Conservation (phyloP, 2,888 invertebrate genomes). For the Antheraea assamensis region DNA sequence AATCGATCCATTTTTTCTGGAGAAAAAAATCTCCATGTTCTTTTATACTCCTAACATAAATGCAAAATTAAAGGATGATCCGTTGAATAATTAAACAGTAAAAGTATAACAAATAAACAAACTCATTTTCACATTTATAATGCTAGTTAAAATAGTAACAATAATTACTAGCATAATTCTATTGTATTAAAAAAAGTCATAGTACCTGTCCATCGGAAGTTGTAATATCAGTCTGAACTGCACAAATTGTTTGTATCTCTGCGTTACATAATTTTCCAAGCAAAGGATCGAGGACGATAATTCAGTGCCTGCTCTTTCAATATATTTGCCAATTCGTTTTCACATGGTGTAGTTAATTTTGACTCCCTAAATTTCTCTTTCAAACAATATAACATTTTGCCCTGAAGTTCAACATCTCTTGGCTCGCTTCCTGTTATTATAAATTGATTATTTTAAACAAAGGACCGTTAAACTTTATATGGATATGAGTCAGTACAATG, state of each 20-base stretch:
- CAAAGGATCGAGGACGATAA: conserved; percentile 93
- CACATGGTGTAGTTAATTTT: conserved; percentile 88
- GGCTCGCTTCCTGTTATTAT: conserved; percentile 69
- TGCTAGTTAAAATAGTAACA: too few relatives aligned
- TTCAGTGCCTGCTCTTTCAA: conserved; percentile 95
- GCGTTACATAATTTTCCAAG: conserved; percentile 91
- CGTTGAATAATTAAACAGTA: too few relatives aligned
- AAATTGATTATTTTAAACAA: conserved; percentile 12
- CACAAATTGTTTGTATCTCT: conserved; percentile 86
- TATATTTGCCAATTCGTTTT: conserved; percentile 90
- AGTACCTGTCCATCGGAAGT: conserved; percentile 75
- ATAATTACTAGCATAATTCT: neutral
- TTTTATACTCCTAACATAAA: too few relatives aligned
- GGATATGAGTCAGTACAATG: conserved; percentile 29
- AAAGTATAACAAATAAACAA: too few relatives aligned
- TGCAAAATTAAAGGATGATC: too few relatives aligned
- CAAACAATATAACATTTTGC: conserved; percentile 91
- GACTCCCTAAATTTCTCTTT: conserved; percentile 90
- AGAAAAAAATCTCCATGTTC: too few relatives aligned
- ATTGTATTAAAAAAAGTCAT: neutral
- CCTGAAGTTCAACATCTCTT: conserved; percentile 89
- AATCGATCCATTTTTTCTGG: too few relatives aligned
- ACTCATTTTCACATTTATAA: too few relatives aligned
- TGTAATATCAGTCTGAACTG: conserved; percentile 69
- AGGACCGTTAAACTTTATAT: conserved; percentile 20